Evolutionary conservation across 2,888 invertebrate species (phyloP).

Genomic region (Acronicta aceris): DNA sequence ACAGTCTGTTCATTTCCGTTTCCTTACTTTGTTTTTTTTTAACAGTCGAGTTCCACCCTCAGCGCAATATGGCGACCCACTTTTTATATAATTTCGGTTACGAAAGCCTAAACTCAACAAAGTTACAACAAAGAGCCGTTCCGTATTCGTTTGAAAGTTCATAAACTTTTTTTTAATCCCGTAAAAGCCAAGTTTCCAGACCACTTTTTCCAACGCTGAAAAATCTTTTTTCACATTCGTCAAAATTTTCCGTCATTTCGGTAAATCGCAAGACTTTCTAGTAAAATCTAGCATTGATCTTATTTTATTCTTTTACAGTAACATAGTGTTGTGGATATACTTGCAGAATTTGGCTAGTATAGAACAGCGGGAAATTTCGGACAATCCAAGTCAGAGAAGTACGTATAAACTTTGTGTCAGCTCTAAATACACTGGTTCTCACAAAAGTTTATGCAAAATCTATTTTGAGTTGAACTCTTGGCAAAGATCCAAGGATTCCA

Average conservation of each 20-base stretch:
- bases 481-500: constrained; percentile 23
- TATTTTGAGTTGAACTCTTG: constrained; percentile 26
- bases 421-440: constrained; percentile 19
- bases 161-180: background rate
- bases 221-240: too few relatives aligned
- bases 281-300: too few relatives aligned
- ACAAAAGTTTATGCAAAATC: background rate
- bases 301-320: background rate
- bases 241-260: too few relatives aligned
- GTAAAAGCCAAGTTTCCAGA: background rate
- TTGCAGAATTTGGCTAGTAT: constrained; percentile 18
- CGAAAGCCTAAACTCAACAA: background rate
- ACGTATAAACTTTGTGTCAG: constrained; percentile 35
- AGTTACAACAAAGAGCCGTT: background rate
- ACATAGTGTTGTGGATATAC: constrained; percentile 22
- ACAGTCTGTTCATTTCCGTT: too few relatives aligned
- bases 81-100: background rate
- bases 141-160: background rate
- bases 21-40: too few relatives aligned
- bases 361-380: constrained; percentile 31
- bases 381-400: constrained; percentile 28
- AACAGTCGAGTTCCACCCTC: background rate
- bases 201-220: background rate
- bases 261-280: background rate
- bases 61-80: background rate